Evolutionary conservation across 1,140 invertebrate species (phyloP).

Genomic region (Ceratina japonica): DNA sequence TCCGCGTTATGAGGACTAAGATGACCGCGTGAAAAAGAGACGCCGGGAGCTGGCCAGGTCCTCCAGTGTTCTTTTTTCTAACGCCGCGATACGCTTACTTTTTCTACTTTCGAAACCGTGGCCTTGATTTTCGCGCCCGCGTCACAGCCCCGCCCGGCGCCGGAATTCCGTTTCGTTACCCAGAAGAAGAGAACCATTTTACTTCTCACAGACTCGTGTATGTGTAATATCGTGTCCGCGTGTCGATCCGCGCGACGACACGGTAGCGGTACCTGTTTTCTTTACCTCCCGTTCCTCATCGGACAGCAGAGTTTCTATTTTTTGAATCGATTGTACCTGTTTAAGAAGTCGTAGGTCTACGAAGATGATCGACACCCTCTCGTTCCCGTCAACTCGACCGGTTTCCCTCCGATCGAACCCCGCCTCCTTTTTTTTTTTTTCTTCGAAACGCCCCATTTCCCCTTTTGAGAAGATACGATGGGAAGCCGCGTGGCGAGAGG

Average conservation of each 20-base stretch:
- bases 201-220: conserved; percentile 51
- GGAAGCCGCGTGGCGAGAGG: conserved; percentile 17
- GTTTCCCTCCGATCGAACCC: not conserved
- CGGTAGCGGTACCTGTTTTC: conserved; percentile 58
- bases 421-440: no score
- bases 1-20: conserved; percentile 36
- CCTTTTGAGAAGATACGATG: not conserved
- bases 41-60: no score
- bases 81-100: conserved; percentile 35
- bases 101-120: conserved; percentile 7
- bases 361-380: conserved; percentile 32
- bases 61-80: conserved; percentile 1
- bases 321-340: conserved; percentile 64
- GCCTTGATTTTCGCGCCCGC: not conserved
- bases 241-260: conserved; percentile 1
- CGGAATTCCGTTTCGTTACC: not conserved
- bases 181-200: not conserved
- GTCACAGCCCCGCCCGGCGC: no score
- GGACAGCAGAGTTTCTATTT: conserved; percentile 63
- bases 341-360: conserved; percentile 56
- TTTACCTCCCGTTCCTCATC: conserved; percentile 57
- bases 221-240: conserved; percentile 1
- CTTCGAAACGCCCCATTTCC: no score
- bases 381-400: not conserved
- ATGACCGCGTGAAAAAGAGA: not conserved